Base-by-base conservation (phyloP, 1,140 invertebrate genomes). In the Scaptodrosophila lebanonensis region DNA sequence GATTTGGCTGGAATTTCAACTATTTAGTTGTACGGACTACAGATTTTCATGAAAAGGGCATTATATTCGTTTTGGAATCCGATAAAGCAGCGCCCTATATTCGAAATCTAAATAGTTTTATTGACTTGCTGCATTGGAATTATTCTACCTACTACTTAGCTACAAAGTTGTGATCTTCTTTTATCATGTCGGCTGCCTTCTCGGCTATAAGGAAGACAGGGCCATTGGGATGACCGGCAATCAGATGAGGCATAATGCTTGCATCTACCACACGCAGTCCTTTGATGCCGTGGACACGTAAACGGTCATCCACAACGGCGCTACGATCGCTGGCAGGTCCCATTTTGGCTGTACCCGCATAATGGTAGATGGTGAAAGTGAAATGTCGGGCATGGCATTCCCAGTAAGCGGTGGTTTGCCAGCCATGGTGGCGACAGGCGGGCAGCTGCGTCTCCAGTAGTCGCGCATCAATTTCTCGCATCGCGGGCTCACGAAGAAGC, bases 291-390 rank as follows among this genome's bases (percentile, higher is more conserved):
- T 92, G 89, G 0, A 95, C 92, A 61, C 88, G 87, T 30, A 94
- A 83, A 60, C 90, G 89, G 0, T 92, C 89, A 87, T 94, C 91
- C 0, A 95, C 93, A 1, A 94, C 93, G 1, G 93, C 91, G 0
- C 88, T 87, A 12, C 88, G 88, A 86, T 95, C 93, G 8, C 60
- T 85, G 3, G 62, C 39, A 0, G 91, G 90, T 0, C 94, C 95
- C 95, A 97, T 97, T 87, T 94, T 95, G 75, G 93, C 95, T 0
- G 95, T 95, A 0, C 95, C 93, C 7, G 90, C 89, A n/a, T 92
- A 91, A 84, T 96, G 94, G 69, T 93, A 94, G 33, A 95, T 91
- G 0, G 91, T 93, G n/a, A 91, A 88, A 0, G 93, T 92, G n/a
- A 93, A 90, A 38, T 90, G 88, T 15, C 89, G 88, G 0, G 90